A percentile compares a stretch with the other conserved stretches of the same genome.
Conservation (phyloP, 2,113 vertebrate species). For the Bubo bubo region DNA sequence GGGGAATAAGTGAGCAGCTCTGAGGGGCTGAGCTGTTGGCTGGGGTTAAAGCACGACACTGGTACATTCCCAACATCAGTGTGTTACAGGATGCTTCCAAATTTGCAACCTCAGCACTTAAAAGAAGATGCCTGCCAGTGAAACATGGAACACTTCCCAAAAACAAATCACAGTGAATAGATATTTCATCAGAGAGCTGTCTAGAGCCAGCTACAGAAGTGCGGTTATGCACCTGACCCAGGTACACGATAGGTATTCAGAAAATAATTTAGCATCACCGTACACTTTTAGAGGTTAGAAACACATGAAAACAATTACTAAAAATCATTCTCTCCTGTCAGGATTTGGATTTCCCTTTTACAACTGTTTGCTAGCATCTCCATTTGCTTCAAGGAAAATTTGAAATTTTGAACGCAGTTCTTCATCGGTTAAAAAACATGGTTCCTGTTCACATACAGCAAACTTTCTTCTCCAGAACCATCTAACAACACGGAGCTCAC, state of each 20-base stretch:
- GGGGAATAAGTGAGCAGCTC: no score
- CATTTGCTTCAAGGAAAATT: neutral
- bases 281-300: neutral
- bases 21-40: no score
- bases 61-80: neutral
- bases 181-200: neutral
- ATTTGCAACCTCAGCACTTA: neutral
- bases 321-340: neutral
- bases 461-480: neutral
- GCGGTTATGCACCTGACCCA: neutral
- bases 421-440: neutral
- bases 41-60: no score
- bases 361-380: neutral
- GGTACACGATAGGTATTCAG: neutral
- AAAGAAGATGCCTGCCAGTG: neutral
- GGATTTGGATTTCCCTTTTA: neutral
- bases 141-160: neutral
- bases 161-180: neutral
- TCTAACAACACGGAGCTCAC: neutral
- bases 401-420: neutral
- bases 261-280: neutral
- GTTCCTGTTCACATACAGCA: neutral
- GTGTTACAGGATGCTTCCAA: neutral
- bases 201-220: neutral
- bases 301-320: neutral